These are phyloP conservation scores for Caiman crocodilus DNA, from an alignment of 2,797 vertebrate genomes.

Conservation along the genomic window DNA sequence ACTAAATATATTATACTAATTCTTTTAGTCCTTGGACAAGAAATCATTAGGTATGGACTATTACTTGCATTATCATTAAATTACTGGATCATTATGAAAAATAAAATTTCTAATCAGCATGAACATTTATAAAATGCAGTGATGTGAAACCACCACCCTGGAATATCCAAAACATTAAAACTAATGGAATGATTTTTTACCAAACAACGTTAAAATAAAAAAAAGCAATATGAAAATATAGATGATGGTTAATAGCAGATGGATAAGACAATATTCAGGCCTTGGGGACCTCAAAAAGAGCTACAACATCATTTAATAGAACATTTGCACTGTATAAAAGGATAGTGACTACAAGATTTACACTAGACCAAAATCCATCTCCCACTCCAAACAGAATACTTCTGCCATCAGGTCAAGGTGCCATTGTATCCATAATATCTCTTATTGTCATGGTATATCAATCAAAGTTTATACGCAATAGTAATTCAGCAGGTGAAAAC, in stretches of 20 bases:
- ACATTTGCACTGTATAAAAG: not conserved
- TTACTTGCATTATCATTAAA: conserved; percentile 81
- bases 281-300: not conserved
- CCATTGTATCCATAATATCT: not conserved
- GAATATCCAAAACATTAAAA: conserved; percentile 49
- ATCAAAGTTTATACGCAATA: not conserved
- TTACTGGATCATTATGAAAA: conserved; percentile 80
- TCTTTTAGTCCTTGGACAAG: conserved; percentile 74
- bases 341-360: not conserved
- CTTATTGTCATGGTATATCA: not conserved
- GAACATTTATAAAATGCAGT: conserved; percentile 73
- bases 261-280: not conserved
- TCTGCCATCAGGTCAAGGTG: not conserved
- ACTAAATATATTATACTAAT: conserved; percentile 74
- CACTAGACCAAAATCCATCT: not conserved
- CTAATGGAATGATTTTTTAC: conserved; percentile 48
- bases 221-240: conserved; percentile 37
- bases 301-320: not conserved
- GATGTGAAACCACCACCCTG: conserved; percentile 49
- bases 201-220: conserved; percentile 57
- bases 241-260: not conserved
- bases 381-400: not conserved
- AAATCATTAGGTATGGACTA: conserved; percentile 80
- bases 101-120: conserved; percentile 78
- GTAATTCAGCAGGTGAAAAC: not conserved